Evolutionary conservation across 2,888 invertebrate species (phyloP).

Genomic region (Lochmaea capreae): DNA sequence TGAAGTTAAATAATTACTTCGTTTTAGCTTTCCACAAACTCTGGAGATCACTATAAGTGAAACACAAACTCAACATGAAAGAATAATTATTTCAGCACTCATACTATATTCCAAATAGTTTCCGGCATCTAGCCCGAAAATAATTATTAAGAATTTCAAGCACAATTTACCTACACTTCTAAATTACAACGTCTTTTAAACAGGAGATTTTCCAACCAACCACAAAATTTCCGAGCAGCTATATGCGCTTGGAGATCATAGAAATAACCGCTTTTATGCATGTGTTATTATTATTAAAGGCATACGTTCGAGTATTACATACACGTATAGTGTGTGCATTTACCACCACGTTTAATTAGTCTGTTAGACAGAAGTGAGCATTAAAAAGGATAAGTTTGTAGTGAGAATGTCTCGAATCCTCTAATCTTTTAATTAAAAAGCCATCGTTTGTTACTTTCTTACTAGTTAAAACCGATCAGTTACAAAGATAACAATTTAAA

Average conservation of each 20-base stretch:
- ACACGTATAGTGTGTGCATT: slow-evolving; percentile 23
- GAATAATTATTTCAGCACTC: neutral
- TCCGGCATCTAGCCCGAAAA: neutral
- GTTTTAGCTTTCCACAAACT: too few species aligned
- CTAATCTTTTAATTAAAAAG: slow-evolving; percentile 9
- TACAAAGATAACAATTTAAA: neutral
- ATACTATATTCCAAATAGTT: neutral
- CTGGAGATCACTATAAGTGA: too few species aligned
- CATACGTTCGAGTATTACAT: slow-evolving; percentile 18
- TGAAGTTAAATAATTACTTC: too few species aligned
- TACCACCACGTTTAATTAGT: neutral
- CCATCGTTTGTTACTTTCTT: neutral
- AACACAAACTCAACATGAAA: too few species aligned
- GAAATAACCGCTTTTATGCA: slow-evolving; percentile 34
- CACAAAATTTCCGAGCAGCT: slow-evolving; percentile 32
- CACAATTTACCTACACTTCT: slow-evolving; percentile 20
- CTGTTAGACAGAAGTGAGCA: neutral
- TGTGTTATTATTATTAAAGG: slow-evolving; percentile 31
- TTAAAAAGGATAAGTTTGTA: neutral
- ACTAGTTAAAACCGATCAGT: neutral
- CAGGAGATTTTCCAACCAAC: slow-evolving; percentile 45
- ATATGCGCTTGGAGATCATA: slow-evolving; percentile 20
- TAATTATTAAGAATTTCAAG: slow-evolving; percentile 20
- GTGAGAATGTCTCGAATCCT: neutral
- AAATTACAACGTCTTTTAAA: slow-evolving; percentile 43